phyloP scores from a whole-genome alignment of 2,797 vertebrate species.

The Sorex maritimensis region DNA sequence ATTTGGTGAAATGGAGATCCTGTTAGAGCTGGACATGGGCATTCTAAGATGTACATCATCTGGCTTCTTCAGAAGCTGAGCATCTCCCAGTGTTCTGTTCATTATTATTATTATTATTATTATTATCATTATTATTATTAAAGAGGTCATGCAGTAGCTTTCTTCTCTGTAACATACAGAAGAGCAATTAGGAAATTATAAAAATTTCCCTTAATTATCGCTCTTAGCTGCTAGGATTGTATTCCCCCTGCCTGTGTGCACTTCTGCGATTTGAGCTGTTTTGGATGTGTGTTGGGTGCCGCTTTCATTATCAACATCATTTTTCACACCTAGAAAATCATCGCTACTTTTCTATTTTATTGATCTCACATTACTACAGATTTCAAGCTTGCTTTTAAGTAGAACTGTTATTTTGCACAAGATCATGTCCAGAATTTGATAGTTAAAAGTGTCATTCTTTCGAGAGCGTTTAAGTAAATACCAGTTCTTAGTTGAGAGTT shows the following conservation, averaged over 20 bases:
- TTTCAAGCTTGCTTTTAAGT: conserved; percentile 28
- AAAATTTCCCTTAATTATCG: background rate
- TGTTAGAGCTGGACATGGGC: conserved; percentile 34
- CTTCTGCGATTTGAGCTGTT: background rate
- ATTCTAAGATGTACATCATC: background rate
- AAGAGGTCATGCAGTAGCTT: background rate
- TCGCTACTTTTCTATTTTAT: background rate
- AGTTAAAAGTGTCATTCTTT: background rate
- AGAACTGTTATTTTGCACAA: background rate
- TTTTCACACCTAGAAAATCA: conserved; percentile 21
- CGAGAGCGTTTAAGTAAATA: too few relatives aligned
- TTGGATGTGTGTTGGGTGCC: background rate
- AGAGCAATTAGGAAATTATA: conserved; percentile 28
- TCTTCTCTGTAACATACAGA: conserved; percentile 1
- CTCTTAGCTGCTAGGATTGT: background rate
- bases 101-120: too few relatives aligned
- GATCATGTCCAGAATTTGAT: background rate
- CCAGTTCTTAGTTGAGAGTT: too few relatives aligned
- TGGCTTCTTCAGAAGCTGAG: conserved; percentile 32
- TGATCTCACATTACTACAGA: background rate
- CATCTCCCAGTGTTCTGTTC: background rate
- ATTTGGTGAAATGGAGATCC: conserved; percentile 54
- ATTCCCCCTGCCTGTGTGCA: background rate
- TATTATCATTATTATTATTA: background rate
- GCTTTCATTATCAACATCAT: background rate